Conservation (phyloP, 1,140 invertebrate species). For the Drosophila sturtevanti region DNA sequence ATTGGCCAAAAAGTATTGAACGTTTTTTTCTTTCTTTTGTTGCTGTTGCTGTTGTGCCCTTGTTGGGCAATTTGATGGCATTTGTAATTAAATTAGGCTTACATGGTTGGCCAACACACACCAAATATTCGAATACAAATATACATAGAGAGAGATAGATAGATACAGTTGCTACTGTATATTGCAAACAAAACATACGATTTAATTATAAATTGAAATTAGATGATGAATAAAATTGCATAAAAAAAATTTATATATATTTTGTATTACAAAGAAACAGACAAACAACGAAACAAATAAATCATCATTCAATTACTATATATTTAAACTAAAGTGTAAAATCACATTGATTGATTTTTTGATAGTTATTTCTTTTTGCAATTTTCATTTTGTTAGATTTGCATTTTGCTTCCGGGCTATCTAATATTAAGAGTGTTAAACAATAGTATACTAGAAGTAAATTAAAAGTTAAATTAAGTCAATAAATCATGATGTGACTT, state of each 20-base stretch:
- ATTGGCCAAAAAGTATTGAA: slow-evolving; percentile 68
- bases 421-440: no score
- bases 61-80: slow-evolving; percentile 51
- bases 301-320: background rate
- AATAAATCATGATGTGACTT: no score
- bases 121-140: background rate
- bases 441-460: no score
- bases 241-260: background rate
- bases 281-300: background rate
- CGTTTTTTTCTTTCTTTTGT: slow-evolving; percentile 29
- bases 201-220: slow-evolving; percentile 71
- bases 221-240: slow-evolving; percentile 17
- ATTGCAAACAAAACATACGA: slow-evolving; percentile 47
- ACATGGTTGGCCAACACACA: slow-evolving; percentile 34
- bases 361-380: background rate
- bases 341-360: background rate
- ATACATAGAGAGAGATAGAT: background rate
- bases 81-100: slow-evolving; percentile 77
- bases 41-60: slow-evolving; percentile 1
- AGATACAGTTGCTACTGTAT: background rate
- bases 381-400: background rate
- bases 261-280: background rate
- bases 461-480: no score
- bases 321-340: background rate
- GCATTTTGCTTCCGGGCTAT: no score